Evolutionary conservation across 2,797 vertebrate genomes (phyloP).

Genomic region (Oryzias dopingdopingensis): DNA sequence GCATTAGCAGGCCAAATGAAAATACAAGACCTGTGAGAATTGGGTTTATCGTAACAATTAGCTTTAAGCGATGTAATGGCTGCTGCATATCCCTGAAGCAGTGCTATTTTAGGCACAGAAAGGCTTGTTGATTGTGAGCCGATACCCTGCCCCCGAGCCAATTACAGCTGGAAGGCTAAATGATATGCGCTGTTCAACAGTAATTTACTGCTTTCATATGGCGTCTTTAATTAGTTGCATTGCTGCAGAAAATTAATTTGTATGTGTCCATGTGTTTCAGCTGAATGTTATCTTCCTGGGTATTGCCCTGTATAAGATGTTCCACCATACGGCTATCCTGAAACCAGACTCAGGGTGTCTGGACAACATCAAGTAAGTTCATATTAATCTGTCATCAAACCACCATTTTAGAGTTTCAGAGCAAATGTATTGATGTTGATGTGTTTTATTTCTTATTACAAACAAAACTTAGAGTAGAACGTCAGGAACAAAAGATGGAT

Average conservation of each 20-base stretch:
- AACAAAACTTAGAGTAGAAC: no score
- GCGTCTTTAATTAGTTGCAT: conserved; percentile 58
- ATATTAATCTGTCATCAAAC: conserved; percentile 5
- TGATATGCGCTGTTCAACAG: conserved; percentile 36
- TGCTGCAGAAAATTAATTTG: conserved; percentile 44
- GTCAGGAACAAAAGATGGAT: no score
- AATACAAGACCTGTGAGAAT: conserved; percentile 41
- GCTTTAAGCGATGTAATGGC: conserved; percentile 50
- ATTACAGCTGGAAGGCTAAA: conserved; percentile 52
- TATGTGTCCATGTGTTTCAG: conserved; percentile 75
- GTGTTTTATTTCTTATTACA: no score
- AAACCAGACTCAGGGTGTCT: conserved; percentile 98
- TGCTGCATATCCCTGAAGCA: conserved; percentile 45
- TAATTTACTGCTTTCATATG: conserved; percentile 48
- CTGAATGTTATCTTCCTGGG: conserved; percentile 99
- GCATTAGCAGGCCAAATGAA: conserved; percentile 29
- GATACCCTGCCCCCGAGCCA: conserved; percentile 54
- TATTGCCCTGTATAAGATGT: conserved; percentile 99
- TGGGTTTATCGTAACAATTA: conserved; percentile 51
- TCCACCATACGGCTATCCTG: conserved; percentile 98
- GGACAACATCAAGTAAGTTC: conserved; percentile 99
- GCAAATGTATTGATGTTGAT: no score
- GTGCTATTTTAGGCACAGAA: conserved; percentile 43
- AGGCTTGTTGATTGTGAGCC: conserved; percentile 52
- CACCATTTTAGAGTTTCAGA: not conserved